A percentile compares a stretch with the other conserved stretches of the same genome.
phyloP scores from a whole-genome alignment of 2,888 invertebrate species.

The Aphelenchoides bicaudatus region DNA sequence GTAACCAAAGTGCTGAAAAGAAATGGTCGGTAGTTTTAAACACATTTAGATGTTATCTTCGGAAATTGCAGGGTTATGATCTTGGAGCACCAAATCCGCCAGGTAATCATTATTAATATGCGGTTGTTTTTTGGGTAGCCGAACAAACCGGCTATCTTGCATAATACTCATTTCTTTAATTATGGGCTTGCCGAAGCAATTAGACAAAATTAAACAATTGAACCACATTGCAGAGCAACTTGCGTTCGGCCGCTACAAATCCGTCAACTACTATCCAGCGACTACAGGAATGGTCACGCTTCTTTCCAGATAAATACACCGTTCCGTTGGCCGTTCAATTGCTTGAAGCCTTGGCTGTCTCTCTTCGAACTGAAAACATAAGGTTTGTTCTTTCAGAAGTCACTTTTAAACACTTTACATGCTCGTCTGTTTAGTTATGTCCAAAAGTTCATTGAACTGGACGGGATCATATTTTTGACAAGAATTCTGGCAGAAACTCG shows the following conservation, averaged over 20 bases:
- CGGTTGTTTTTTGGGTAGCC: no score
- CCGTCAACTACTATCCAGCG: not conserved
- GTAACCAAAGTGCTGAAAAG: slow-evolving; percentile 46
- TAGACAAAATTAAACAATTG: slow-evolving; percentile 5
- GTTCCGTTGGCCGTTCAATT: slow-evolving; percentile 37
- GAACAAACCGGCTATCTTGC: no score
- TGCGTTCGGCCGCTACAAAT: not conserved
- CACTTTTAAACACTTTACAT: no score
- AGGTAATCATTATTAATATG: no score
- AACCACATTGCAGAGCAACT: not conserved
- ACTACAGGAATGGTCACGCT: slow-evolving; percentile 23
- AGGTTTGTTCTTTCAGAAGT: slow-evolving; percentile 36
- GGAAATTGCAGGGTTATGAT: no score
- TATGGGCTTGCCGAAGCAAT: no score
- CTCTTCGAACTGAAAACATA: slow-evolving; percentile 47
- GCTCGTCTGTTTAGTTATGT: slow-evolving; percentile 39
- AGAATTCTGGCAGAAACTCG: slow-evolving; percentile 41
- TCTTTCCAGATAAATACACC: slow-evolving; percentile 39
- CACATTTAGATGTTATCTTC: no score
- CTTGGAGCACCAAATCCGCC: slow-evolving; percentile 33
- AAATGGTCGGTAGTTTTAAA: no score
- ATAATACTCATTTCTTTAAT: no score
- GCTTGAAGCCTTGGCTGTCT: slow-evolving; percentile 48
- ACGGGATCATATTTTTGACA: slow-evolving; percentile 41
- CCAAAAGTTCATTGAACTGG: slow-evolving; percentile 40